Conservation (phyloP, 2,888 invertebrate genomes). For the Abrostola triplasia region DNA sequence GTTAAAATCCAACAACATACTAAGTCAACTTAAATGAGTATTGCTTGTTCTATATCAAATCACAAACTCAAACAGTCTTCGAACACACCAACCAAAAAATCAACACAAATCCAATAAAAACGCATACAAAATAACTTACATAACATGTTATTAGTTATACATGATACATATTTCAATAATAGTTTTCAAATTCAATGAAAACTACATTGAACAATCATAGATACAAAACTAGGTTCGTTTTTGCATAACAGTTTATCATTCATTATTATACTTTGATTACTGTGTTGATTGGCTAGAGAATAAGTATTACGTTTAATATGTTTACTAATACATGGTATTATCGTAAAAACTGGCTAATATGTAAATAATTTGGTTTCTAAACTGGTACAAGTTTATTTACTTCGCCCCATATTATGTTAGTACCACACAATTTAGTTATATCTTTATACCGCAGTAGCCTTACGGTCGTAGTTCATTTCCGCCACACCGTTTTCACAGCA, state of each 20-base stretch:
- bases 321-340: slow-evolving; percentile 22
- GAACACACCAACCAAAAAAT: slow-evolving; percentile 57
- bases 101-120: slow-evolving; percentile 50
- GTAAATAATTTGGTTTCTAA: slow-evolving; percentile 35
- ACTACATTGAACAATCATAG: slow-evolving; percentile 73
- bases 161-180: slow-evolving; percentile 64
- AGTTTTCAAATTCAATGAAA: slow-evolving; percentile 79
- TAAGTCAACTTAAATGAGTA: slow-evolving; percentile 46
- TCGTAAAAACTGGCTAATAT: slow-evolving; percentile 36
- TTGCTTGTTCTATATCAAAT: slow-evolving; percentile 50
- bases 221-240: slow-evolving; percentile 54
- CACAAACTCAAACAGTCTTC: slow-evolving; percentile 67
- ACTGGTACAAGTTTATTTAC: slow-evolving; percentile 30
- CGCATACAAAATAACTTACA: slow-evolving; percentile 52
- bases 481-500: too few relatives aligned
- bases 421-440: slow-evolving; percentile 35
- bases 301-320: slow-evolving; percentile 28
- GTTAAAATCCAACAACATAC: slow-evolving; percentile 18
- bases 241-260: slow-evolving; percentile 43
- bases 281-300: slow-evolving; percentile 50
- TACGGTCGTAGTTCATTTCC: too few relatives aligned
- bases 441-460: slow-evolving; percentile 11
- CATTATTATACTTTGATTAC: slow-evolving; percentile 38
- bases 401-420: slow-evolving; percentile 37
- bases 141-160: slow-evolving; percentile 53